Conservation (phyloP, 2,888 invertebrate genomes). For the Uropetala carovei region DNA sequence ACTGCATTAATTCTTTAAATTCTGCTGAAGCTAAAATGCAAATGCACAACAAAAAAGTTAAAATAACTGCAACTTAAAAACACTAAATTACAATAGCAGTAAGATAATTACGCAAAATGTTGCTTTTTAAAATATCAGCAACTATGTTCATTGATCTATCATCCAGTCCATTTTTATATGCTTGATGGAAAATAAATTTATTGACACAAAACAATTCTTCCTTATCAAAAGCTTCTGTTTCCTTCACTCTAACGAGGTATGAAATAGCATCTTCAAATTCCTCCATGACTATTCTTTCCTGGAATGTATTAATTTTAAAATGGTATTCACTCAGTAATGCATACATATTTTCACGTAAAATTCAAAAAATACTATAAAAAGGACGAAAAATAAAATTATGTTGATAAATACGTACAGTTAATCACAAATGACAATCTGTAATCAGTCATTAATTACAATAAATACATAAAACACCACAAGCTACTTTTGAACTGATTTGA, state of each 20-base stretch:
- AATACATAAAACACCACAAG: too few relatives aligned
- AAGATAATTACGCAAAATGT: not conserved
- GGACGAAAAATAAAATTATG: too few relatives aligned
- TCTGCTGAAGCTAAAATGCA: not conserved
- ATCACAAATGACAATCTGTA: too few relatives aligned
- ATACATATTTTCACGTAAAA: too few relatives aligned
- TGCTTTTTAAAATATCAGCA: not conserved
- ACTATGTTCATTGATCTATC: not conserved
- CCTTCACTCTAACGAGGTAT: not conserved
- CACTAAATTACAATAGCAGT: too few relatives aligned
- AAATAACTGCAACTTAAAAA: too few relatives aligned
- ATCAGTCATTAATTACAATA: too few relatives aligned
- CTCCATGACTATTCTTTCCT: not conserved
- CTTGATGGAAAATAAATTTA: not conserved
- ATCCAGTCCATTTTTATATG: not conserved
- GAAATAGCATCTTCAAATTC: slow-evolving; percentile 35
- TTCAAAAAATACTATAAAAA: too few relatives aligned
- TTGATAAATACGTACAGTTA: too few relatives aligned
- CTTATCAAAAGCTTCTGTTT: not conserved
- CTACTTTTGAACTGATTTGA: too few relatives aligned
- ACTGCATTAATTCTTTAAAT: not conserved
- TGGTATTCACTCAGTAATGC: not conserved
- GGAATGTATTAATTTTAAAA: not conserved
- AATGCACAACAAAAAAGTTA: not conserved
- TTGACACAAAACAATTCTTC: slow-evolving; percentile 8